Evolutionary conservation across 2,888 invertebrate genomes (phyloP), one percentile per base, ranked within the genome.

Genomic region (Phaedon cochleariae): DNA sequence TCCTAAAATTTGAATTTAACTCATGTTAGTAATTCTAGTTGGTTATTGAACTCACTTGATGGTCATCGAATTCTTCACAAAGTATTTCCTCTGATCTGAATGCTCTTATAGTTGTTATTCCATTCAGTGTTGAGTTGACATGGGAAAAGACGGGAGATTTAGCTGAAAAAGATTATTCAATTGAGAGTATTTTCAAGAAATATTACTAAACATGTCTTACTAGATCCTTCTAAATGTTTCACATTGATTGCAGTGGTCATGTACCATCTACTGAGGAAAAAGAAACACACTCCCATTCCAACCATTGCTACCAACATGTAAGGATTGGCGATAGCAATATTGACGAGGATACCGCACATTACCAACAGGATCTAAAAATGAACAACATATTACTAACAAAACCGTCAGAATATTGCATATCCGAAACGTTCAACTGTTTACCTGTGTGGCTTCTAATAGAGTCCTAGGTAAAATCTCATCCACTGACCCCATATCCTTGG

Each of bases 401-500:
- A n/a, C n/a, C n/a, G n/a, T n/a, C n/a, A n/a, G n/a, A n/a, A n/a
- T n/a, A n/a, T n/a, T n/a, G n/a, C n/a, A n/a, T n/a, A n/a, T n/a
- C n/a, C n/a, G n/a, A n/a, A n/a, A n/a, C n/a, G n/a, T n/a, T n/a
- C n/a, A n/a, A n/a, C n/a, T n/a, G n/a, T n/a, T 49, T 77, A 89
- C 90, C 87, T 89, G 73, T 9, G 87, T 78, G 0, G 89, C 86
- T 72, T 91, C 90, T 59, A 92, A 78, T 29, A 88, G 81, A 37
- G 87, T 87, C 67, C 89, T 87, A 0, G 92, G 92, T 6, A 93
- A 80, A 26, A 90, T 79, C 74, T 93, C 93, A 74, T 93, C 93
- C 79, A 94, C 89, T 0, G 90, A 88, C 0, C 93, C 93, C 79
- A 94, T 88, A 77, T 95, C 95, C 79, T 94, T 94, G 0, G 94